Evolutionary conservation across 2,888 invertebrate species (phyloP).

Genomic region (Thymelicus lineola): DNA sequence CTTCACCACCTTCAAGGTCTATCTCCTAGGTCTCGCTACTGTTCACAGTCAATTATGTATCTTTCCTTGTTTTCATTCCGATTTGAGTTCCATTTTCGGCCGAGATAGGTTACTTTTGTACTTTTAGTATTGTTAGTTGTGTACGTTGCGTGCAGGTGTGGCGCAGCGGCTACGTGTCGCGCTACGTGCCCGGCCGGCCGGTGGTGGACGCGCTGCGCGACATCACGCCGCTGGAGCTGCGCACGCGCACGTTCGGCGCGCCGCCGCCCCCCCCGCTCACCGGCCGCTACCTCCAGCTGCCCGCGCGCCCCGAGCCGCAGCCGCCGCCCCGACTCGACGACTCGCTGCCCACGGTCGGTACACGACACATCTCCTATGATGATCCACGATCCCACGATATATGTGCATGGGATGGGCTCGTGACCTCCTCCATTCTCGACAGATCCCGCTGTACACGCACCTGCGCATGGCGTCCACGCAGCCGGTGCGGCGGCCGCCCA

Average conservation of each 20-base stretch:
- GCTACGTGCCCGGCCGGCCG: slow-evolving; percentile 79
- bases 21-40: not conserved
- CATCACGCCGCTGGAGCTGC: slow-evolving; percentile 71
- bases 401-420: too few relatives aligned
- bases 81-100: too few relatives aligned
- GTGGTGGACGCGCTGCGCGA: slow-evolving; percentile 69
- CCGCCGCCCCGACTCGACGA: slow-evolving; percentile 85
- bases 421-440: slow-evolving; percentile 4
- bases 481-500: slow-evolving; percentile 83
- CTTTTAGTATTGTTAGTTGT: too few relatives aligned
- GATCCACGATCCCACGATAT: too few relatives aligned
- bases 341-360: slow-evolving; percentile 77
- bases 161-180: slow-evolving; percentile 79
- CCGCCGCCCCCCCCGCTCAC: slow-evolving; percentile 84
- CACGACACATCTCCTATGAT: not conserved
- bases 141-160: slow-evolving; percentile 60
- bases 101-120: too few relatives aligned
- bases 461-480: slow-evolving; percentile 85
- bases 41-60: too few relatives aligned
- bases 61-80: too few relatives aligned
- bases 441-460: slow-evolving; percentile 90
- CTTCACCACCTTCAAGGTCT: slow-evolving; percentile 90
- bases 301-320: slow-evolving; percentile 77
- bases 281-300: slow-evolving; percentile 84
- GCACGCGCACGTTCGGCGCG: slow-evolving; percentile 80